These are phyloP conservation scores for Nemotelus pantherinus DNA, from an alignment of 2,888 invertebrate genomes.

Conservation along the genomic window DNA sequence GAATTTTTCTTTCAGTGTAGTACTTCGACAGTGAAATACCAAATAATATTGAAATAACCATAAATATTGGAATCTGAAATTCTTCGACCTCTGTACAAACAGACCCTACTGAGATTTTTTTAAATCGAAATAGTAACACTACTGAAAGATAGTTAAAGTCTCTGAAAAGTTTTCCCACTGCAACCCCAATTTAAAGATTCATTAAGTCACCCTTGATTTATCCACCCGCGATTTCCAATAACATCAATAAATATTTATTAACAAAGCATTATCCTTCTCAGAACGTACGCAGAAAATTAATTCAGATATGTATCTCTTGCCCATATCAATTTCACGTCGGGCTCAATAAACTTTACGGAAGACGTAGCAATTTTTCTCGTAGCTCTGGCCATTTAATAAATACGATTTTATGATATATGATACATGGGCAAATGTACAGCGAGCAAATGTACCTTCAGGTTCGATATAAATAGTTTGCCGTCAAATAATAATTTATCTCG, in stretches of 20 bases:
- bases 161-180: too few species aligned
- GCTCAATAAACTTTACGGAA: conserved; percentile 20
- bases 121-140: too few species aligned
- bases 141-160: too few species aligned
- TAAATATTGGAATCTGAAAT: too few species aligned
- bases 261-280: background rate
- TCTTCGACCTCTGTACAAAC: too few species aligned
- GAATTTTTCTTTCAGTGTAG: too few species aligned
- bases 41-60: too few species aligned
- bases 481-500: conserved; percentile 25
- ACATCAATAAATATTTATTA: conserved; percentile 28
- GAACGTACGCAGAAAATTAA: conserved; percentile 5
- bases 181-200: too few species aligned
- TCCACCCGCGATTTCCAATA: background rate
- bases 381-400: conserved; percentile 14
- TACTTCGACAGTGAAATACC: too few species aligned
- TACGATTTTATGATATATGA: conserved; percentile 40
- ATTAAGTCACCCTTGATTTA: too few species aligned
- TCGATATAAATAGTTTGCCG: conserved; percentile 3
- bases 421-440: conserved; percentile 7
- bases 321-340: conserved; percentile 19
- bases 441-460: background rate
- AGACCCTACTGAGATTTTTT: too few species aligned
- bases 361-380: conserved; percentile 22
- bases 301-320: background rate